phyloP scores from a whole-genome alignment of 1,140 invertebrate genomes.

The Solenopsis fugax region DNA sequence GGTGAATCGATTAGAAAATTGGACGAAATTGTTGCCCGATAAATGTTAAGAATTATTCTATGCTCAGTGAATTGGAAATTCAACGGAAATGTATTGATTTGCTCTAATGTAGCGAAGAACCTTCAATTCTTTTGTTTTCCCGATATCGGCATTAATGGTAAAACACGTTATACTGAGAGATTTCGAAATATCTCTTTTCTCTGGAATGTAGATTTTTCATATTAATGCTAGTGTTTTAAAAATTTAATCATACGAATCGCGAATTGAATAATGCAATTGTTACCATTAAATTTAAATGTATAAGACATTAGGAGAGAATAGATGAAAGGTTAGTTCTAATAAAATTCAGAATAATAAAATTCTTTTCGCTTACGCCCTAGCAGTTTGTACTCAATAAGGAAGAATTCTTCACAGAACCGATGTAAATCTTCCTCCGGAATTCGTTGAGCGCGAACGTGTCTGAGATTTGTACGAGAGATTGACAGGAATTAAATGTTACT shows the following conservation, averaged over 20 bases:
- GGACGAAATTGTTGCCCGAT: constrained; percentile 54
- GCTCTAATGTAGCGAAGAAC: not conserved
- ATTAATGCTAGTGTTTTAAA: not conserved
- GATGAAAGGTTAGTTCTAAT: not conserved
- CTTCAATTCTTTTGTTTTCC: not conserved
- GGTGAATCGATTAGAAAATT: constrained; percentile 58
- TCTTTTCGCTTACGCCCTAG: constrained; percentile 56
- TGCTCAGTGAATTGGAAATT: constrained; percentile 16
- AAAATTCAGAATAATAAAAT: constrained; percentile 62
- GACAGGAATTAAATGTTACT: constrained; percentile 60
- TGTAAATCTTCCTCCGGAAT: constrained; percentile 69
- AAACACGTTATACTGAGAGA: constrained; percentile 15
- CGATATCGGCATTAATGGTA: constrained; percentile 13
- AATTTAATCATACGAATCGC: constrained; percentile 26
- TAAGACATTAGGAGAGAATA: not conserved
- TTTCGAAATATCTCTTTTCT: not conserved
- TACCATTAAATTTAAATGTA: not conserved
- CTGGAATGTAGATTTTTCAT: not conserved
- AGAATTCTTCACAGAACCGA: constrained; percentile 10
- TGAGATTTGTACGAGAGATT: constrained; percentile 70
- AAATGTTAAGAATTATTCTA: constrained; percentile 34
- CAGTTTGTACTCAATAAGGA: constrained; percentile 39
- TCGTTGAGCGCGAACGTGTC: constrained; percentile 50
- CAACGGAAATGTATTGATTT: constrained; percentile 26
- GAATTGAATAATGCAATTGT: not conserved